phyloP scores from a whole-genome alignment of 1,140 invertebrate species.

The Chionoecetes opilio region DNA sequence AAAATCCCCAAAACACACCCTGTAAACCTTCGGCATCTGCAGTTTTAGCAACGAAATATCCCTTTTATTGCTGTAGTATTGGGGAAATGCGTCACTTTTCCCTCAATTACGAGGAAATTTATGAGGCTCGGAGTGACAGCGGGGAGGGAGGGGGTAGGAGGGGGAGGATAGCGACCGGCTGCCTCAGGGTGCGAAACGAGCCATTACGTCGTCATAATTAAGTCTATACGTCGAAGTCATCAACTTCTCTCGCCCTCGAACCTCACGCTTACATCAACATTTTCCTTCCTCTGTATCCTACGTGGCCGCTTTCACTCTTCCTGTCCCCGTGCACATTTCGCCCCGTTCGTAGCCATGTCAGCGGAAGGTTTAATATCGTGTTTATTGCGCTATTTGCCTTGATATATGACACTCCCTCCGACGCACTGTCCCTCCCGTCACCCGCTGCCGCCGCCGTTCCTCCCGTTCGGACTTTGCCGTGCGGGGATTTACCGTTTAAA shows the following conservation, averaged over 20 bases:
- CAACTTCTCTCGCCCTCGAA: too few species aligned
- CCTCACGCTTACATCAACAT: not conserved
- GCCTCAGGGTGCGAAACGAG: not conserved
- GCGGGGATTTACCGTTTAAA: too few species aligned
- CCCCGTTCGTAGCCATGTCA: not conserved
- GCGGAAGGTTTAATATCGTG: slow-evolving; percentile 27
- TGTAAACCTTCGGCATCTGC: not conserved
- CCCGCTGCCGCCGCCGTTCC: not conserved
- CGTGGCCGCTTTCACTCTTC: not conserved
- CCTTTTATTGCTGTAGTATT: slow-evolving; percentile 30
- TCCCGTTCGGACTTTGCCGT: not conserved
- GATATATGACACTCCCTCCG: not conserved
- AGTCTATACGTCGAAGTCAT: not conserved
- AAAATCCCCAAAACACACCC: not conserved
- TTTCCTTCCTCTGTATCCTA: not conserved
- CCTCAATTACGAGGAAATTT: slow-evolving; percentile 9
- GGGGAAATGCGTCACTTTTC: slow-evolving; percentile 13
- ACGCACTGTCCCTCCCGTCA: not conserved
- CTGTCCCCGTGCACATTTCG: not conserved
- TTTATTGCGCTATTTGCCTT: slow-evolving; percentile 9
- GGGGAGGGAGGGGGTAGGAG: not conserved
- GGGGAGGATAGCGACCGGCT: not conserved
- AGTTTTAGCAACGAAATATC: not conserved
- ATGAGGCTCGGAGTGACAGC: not conserved
- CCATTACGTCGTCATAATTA: not conserved